phyloP scores from a whole-genome alignment of 2,797 vertebrate species.

The Oryzias sinensis region DNA sequence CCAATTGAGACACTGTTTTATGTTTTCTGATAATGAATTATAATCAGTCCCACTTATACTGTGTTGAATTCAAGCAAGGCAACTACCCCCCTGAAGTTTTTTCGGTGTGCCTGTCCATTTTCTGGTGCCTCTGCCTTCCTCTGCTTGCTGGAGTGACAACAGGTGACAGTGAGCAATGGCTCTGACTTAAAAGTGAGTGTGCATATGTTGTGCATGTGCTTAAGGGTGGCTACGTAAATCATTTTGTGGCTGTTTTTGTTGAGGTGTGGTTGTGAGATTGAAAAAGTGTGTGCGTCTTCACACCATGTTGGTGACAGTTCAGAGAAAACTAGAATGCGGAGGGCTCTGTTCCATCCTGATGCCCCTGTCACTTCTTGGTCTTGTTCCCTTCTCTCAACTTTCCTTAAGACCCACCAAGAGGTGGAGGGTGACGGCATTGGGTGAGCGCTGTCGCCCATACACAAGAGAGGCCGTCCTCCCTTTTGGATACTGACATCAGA shows the following conservation, averaged over 20 bases:
- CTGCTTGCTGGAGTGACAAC: slow-evolving; percentile 50
- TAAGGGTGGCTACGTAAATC: slow-evolving; percentile 16
- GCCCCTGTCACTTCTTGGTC: slow-evolving; percentile 77
- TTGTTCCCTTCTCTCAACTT: slow-evolving; percentile 75
- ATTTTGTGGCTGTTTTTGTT: slow-evolving; percentile 12
- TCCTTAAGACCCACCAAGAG: slow-evolving; percentile 40
- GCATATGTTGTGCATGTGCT: slow-evolving; percentile 26
- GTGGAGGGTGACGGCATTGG: slow-evolving; percentile 20
- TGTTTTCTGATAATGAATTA: slow-evolving; percentile 20
- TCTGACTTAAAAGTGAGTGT: slow-evolving; percentile 51
- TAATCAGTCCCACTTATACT: slow-evolving; percentile 67
- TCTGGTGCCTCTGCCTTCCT: slow-evolving; percentile 28
- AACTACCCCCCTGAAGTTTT: slow-evolving; percentile 35
- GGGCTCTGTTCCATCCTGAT: slow-evolving; percentile 69
- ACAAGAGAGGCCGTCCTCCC: slow-evolving; percentile 48
- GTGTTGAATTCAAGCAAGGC: slow-evolving; percentile 66
- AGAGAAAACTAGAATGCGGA: slow-evolving; percentile 53
- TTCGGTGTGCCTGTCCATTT: slow-evolving; percentile 39
- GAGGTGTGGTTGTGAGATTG: slow-evolving; percentile 19
- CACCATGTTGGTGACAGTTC: slow-evolving; percentile 68
- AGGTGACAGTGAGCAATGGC: slow-evolving; percentile 66
- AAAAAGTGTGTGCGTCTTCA: slow-evolving; percentile 20
- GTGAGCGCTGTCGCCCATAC: slow-evolving; percentile 44
- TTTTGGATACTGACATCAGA: slow-evolving; percentile 43
- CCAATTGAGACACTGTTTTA: slow-evolving; percentile 31